These are phyloP conservation scores for Natator depressus DNA, from an alignment of 2,113 vertebrate genomes.

Conservation along the genomic window DNA sequence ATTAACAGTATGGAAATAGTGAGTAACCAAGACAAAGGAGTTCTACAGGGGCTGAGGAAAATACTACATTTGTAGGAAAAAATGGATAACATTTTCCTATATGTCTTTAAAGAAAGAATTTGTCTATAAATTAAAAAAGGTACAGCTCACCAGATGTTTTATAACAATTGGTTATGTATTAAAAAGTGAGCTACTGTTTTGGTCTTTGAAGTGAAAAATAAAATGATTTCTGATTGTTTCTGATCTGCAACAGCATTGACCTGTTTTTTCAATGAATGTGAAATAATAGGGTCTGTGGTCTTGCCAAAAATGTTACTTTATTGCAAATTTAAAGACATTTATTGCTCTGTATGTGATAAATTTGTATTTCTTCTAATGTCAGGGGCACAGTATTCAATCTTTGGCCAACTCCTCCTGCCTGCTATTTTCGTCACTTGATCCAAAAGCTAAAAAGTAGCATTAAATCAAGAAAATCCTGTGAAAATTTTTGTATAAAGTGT, in stretches of 20 bases:
- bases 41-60: conserved; percentile 58
- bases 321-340: conserved; percentile 72
- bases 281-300: conserved; percentile 63
- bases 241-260: conserved; percentile 67
- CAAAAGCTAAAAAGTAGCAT: conserved; percentile 64
- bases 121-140: conserved; percentile 77
- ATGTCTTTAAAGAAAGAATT: conserved; percentile 80
- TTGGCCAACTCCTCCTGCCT: conserved; percentile 57
- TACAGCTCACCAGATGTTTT: conserved; percentile 80
- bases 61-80: conserved; percentile 64
- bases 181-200: conserved; percentile 79
- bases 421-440: conserved; percentile 66
- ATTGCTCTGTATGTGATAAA: conserved; percentile 61
- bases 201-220: conserved; percentile 75
- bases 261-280: conserved; percentile 76
- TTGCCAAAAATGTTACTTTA: conserved; percentile 72
- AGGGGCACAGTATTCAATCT: conserved; percentile 58
- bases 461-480: conserved; percentile 46
- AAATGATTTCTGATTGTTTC: conserved; percentile 78
- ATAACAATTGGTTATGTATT: conserved; percentile 74
- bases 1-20: conserved; percentile 72
- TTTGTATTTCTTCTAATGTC: conserved; percentile 64
- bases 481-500: conserved; percentile 62
- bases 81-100: conserved; percentile 79
- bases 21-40: conserved; percentile 67